phyloP scores from a whole-genome alignment of 2,113 vertebrate genomes.

The Myotis davidii region DNA sequence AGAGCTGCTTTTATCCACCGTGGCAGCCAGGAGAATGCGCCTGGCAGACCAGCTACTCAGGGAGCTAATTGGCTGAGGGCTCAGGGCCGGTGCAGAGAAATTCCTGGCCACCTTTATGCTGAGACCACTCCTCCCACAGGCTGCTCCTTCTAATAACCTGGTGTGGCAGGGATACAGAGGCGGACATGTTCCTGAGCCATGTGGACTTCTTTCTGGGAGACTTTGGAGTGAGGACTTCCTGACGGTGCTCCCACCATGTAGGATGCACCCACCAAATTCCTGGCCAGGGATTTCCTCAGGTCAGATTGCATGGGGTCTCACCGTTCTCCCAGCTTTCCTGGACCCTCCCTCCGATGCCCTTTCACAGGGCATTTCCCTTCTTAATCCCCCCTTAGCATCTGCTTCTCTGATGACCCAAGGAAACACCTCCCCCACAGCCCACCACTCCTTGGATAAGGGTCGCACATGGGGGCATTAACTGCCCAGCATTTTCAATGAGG shows the following conservation, averaged over 20 bases:
- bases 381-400: neutral
- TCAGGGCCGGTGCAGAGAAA: neutral
- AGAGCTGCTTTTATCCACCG: neutral
- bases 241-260: neutral
- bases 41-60: neutral
- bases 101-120: accelerated
- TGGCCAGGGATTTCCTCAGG: neutral
- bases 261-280: neutral
- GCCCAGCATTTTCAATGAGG: neutral
- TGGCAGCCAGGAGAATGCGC: accelerated
- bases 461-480: neutral
- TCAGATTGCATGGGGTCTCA: neutral
- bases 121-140: neutral
- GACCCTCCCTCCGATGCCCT: neutral
- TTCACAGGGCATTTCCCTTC: neutral
- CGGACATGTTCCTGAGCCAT: neutral
- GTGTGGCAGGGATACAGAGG: neutral
- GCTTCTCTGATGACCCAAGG: neutral
- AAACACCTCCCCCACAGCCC: neutral
- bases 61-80: neutral
- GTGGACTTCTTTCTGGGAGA: neutral
- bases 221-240: neutral
- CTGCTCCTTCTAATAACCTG: neutral
- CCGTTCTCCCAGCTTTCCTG: neutral
- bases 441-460: neutral